A percentile compares a stretch with the other conserved stretches of the same genome.
Evolutionary conservation across 2,888 invertebrate genomes (phyloP).

Genomic region (Nomada hirtipes): DNA sequence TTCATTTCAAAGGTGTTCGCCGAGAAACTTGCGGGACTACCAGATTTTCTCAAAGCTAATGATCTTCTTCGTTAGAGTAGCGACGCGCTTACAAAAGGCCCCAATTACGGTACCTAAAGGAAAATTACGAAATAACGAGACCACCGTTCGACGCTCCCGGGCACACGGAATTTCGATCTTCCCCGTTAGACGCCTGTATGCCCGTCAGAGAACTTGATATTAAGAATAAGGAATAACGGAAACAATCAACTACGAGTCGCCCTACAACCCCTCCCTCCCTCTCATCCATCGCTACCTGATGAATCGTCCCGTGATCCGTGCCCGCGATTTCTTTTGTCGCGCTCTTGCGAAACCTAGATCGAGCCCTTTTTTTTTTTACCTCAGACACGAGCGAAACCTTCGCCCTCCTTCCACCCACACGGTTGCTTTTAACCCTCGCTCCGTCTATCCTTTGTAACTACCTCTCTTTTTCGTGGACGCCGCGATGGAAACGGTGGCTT

Average conservation of each 20-base stretch:
- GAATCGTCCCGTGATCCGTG: conserved; percentile 3
- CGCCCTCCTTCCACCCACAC: conserved; percentile 9
- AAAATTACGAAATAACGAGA: conserved; percentile 66
- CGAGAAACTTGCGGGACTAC: conserved; percentile 62
- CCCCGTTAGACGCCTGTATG: conserved; percentile 2
- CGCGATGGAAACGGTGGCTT: conserved; percentile 81
- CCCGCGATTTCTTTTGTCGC: not conserved
- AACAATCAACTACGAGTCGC: not conserved
- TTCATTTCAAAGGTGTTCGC: conserved; percentile 58
- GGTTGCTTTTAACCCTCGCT: conserved; percentile 36
- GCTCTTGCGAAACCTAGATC: conserved; percentile 30
- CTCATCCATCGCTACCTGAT: not conserved
- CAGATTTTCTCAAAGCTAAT: conserved; percentile 70
- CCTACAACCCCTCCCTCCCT: too few species aligned
- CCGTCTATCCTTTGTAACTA: conserved; percentile 50
- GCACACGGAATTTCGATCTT: conserved; percentile 54
- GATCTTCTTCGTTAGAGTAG: conserved; percentile 63
- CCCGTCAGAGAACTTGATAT: conserved; percentile 29
- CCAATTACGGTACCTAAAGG: conserved; percentile 57
- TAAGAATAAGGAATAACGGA: conserved; percentile 32
- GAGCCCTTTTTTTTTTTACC: conserved; percentile 29
- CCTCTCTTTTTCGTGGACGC: conserved; percentile 73
- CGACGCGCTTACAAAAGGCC: conserved; percentile 59
- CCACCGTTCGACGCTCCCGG: conserved; percentile 62
- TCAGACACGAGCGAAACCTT: conserved; percentile 48